phyloP scores from a whole-genome alignment of 2,888 invertebrate species.

The Homarus gammarus region DNA sequence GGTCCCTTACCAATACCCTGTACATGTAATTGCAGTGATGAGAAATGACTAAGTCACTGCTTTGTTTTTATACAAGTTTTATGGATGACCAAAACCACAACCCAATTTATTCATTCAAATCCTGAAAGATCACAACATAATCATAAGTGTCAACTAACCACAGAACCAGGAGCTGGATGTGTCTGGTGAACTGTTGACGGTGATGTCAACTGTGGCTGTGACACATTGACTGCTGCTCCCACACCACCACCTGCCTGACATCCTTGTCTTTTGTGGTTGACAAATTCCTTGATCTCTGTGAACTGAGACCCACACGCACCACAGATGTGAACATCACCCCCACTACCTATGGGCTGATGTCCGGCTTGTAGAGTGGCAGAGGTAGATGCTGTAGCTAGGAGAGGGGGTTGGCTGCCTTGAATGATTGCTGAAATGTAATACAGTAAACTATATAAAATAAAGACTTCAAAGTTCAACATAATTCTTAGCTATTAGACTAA shows the following conservation, averaged over 20 bases:
- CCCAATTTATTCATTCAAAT: too few relatives aligned
- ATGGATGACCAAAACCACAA: too few relatives aligned
- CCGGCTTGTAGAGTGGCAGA: slow-evolving; percentile 14
- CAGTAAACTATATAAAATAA: too few relatives aligned
- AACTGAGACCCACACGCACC: slow-evolving; percentile 54
- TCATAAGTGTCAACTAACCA: slow-evolving; percentile 24
- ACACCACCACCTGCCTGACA: slow-evolving; percentile 39
- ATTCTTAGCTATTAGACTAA: too few relatives aligned
- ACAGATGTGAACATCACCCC: slow-evolving; percentile 57
- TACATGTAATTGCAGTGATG: too few relatives aligned
- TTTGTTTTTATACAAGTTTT: too few relatives aligned
- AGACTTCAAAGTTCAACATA: too few relatives aligned
- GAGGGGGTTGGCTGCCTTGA: slow-evolving; percentile 18
- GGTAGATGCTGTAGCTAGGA: slow-evolving; percentile 3
- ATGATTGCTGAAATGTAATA: slow-evolving; percentile 51
- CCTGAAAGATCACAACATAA: too few relatives aligned
- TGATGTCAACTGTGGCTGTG: slow-evolving; percentile 34
- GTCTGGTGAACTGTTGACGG: slow-evolving; percentile 21
- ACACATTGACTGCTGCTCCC: background rate
- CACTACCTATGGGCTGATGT: slow-evolving; percentile 17
- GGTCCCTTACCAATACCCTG: too few relatives aligned
- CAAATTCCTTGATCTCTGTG: slow-evolving; percentile 67
- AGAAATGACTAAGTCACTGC: too few relatives aligned
- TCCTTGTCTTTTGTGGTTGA: slow-evolving; percentile 56
- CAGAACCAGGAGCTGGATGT: slow-evolving; percentile 44